Evolutionary conservation across 1,140 invertebrate species (phyloP).

Genomic region (Drosophila nannoptera): DNA sequence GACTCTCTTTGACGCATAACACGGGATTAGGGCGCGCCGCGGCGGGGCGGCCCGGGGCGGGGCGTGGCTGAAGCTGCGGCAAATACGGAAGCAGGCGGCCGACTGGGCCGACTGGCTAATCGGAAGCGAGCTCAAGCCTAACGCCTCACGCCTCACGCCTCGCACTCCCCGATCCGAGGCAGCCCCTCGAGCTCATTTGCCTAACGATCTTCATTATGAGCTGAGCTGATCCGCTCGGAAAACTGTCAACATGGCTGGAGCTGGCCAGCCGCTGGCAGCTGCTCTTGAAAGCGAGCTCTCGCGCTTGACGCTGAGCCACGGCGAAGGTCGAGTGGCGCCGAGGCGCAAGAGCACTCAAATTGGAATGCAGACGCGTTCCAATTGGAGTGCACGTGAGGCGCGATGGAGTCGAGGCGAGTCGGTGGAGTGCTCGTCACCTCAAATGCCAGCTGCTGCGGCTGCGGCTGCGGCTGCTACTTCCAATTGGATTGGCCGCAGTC

Average conservation of each 20-base stretch:
- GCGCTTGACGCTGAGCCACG: constrained; percentile 4
- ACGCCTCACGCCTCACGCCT: no score
- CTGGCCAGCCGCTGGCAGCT: no score
- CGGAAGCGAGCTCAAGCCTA: constrained; percentile 21
- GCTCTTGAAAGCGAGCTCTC: constrained; percentile 32
- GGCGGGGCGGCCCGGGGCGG: not conserved
- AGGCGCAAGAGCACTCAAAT: not conserved
- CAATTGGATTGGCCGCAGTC: not conserved
- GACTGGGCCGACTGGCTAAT: constrained; percentile 15
- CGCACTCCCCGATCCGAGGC: constrained; percentile 10
- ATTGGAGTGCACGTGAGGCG: constrained; percentile 18
- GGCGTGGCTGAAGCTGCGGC: not conserved
- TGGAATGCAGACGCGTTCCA: not conserved
- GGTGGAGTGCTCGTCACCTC: not conserved
- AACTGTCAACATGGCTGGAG: constrained; percentile 20
- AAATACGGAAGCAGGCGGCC: constrained; percentile 41
- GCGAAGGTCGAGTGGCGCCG: constrained; percentile 19
- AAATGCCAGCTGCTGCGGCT: constrained; percentile 11
- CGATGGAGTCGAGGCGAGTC: not conserved
- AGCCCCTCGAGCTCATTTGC: constrained; percentile 34
- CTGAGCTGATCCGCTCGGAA: constrained; percentile 21
- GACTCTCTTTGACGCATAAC: not conserved
- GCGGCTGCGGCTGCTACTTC: not conserved
- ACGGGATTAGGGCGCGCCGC: constrained; percentile 20
- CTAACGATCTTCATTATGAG: constrained; percentile 12